phyloP scores from a whole-genome alignment of 2,113 vertebrate species.

The Corydoras maculifer region DNA sequence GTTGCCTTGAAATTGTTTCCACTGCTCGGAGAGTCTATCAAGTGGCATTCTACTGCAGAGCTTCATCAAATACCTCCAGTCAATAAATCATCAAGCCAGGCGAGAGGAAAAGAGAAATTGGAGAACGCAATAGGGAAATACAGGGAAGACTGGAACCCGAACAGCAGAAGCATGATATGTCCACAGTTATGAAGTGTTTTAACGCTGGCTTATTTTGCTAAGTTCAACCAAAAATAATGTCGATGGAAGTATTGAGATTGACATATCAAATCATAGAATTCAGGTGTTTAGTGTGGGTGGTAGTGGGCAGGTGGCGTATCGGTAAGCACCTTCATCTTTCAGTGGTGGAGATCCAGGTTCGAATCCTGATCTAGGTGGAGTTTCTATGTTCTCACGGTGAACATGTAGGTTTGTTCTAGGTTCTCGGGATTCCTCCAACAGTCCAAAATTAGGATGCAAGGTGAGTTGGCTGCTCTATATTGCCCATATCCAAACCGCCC shows the following conservation, averaged over 20 bases:
- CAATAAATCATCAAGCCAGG: conserved; percentile 59
- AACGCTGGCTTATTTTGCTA: not conserved
- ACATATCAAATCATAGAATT: too few relatives aligned
- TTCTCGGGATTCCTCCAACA: too few relatives aligned
- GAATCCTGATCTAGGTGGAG: too few relatives aligned
- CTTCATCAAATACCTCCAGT: conserved; percentile 55
- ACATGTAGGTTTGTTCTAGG: too few relatives aligned
- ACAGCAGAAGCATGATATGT: not conserved
- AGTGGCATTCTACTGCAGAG: conserved; percentile 51
- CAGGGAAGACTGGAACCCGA: not conserved
- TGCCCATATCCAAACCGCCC: too few relatives aligned
- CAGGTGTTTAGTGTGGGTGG: too few relatives aligned
- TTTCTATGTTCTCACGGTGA: too few relatives aligned
- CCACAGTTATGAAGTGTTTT: conserved; percentile 8
- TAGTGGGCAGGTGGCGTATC: too few relatives aligned
- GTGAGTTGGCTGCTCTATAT: too few relatives aligned
- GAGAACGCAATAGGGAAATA: conserved; percentile 8
- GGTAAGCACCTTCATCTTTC: too few relatives aligned
- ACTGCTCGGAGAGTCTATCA: conserved; percentile 55
- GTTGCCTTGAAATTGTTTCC: conserved; percentile 62
- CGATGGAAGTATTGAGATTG: not conserved
- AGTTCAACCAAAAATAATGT: not conserved
- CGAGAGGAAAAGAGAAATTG: conserved; percentile 2
- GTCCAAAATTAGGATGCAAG: too few relatives aligned
- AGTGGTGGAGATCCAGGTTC: too few relatives aligned